Percentiles rank a stretch among this genome's conserved stretches.
Conservation (phyloP, 1,140 invertebrate species). For the Nasonia longicornis region DNA sequence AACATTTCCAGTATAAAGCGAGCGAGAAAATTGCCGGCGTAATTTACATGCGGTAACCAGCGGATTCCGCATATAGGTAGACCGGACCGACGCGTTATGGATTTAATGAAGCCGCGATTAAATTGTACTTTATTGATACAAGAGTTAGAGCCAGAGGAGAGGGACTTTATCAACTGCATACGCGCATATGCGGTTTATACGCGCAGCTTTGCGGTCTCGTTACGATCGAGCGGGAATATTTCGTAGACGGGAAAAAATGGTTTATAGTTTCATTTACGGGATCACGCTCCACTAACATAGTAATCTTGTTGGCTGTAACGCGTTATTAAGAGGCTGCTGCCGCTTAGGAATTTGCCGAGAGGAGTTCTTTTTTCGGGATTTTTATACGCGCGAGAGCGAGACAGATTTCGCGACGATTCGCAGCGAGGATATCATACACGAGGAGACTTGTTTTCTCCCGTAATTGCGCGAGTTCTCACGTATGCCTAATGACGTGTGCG, state of each 20-base stretch:
- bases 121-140: constrained; percentile 19
- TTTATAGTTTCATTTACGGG: constrained; percentile 42
- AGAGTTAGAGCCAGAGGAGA: too few relatives aligned
- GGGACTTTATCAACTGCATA: not conserved
- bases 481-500: too few relatives aligned
- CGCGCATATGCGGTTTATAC: not conserved
- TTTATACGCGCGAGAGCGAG: not conserved
- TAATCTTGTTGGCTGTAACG: constrained; percentile 32
- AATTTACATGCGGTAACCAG: not conserved
- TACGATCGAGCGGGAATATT: not conserved
- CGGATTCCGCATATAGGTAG: too few relatives aligned
- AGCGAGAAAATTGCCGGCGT: not conserved
- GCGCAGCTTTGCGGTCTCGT: not conserved
- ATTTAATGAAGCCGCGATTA: not conserved
- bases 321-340: not conserved
- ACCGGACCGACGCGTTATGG: not conserved
- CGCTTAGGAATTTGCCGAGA: not conserved
- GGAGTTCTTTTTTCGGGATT: not conserved
- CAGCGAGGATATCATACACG: too few relatives aligned
- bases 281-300: constrained; percentile 42
- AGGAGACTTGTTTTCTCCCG: not conserved
- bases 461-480: not conserved
- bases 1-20: not conserved
- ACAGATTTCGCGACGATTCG: not conserved
- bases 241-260: not conserved